Evolutionary conservation across 2,888 invertebrate species (phyloP), one percentile per base, ranked within the genome.

Genomic region (Drosophila picticornis): DNA sequence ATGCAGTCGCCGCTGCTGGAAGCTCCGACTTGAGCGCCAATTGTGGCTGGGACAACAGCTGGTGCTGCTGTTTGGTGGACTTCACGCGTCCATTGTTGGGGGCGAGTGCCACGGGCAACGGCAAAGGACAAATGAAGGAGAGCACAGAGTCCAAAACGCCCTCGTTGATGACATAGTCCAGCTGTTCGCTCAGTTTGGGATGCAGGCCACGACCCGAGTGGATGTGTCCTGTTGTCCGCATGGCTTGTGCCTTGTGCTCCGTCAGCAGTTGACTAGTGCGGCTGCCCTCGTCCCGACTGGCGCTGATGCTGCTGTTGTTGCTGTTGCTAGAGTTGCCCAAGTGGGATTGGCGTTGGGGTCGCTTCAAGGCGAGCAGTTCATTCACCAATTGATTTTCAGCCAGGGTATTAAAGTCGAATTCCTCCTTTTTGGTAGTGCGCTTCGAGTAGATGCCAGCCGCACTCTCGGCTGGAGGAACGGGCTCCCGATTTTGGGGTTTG

Each of bases 81-180:
- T 87, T 87, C 10, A 2, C 50, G 16, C 75, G 52, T 13, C 52
- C 62, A 22, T 22, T 65, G 67, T 4, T 27, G 71, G 34, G 52
- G 6, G 75, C 25, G 9, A 83, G 77, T 11, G 75, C 73, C 0
- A 72, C 34, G 3, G 91, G 87, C 38, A 88, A 50, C 1, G 90
- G 90, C 9, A 91, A 81, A 90, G 74, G 94, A 92, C 61, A 95
- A 78, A 97, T 94, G 89, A 97, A 97, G 0, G 97, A 96, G 56
- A 97, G 92, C 66, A 97, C 96, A 0, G 97, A 97, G 93, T 97
- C 97, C 57, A 97, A 93, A 71, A 97, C 94, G 16, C 97, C 97
- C 93, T 97, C 97, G 56, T 96, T 96, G 74, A 97, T 94, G 1
- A 97, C 95, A 94, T 97, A 91, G 65, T 93, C 91, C 36, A 93